Evolutionary conservation across 2,888 invertebrate species (phyloP).

Genomic region (Pterobdella sp.): DNA sequence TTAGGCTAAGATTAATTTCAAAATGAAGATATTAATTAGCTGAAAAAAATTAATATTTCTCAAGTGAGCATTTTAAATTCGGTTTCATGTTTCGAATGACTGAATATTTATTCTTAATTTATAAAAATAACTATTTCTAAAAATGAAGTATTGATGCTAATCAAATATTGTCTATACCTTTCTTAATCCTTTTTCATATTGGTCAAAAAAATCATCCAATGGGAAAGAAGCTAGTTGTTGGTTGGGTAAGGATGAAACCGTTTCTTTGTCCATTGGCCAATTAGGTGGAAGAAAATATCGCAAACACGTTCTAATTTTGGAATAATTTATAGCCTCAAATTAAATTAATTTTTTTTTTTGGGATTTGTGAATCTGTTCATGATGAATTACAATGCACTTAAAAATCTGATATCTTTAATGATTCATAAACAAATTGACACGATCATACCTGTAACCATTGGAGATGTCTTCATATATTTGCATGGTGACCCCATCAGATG

Average conservation of each 20-base stretch:
- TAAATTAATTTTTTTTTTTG: background rate
- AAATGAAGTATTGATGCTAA: too few species aligned
- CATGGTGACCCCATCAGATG: background rate
- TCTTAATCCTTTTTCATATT: slow-evolving; percentile 49
- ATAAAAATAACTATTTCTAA: too few species aligned
- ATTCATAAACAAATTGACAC: background rate
- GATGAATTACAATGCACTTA: background rate
- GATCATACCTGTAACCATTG: slow-evolving; percentile 47
- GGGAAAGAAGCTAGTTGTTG: slow-evolving; percentile 49
- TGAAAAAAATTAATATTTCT: too few species aligned
- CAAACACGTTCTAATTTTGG: slow-evolving; percentile 45
- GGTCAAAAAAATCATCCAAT: slow-evolving; percentile 51
- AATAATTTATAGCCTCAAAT: background rate
- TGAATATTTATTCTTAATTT: too few species aligned
- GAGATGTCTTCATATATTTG: slow-evolving; percentile 45
- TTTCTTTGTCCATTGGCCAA: slow-evolving; percentile 51
- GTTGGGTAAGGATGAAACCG: slow-evolving; percentile 46
- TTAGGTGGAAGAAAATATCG: slow-evolving; percentile 51
- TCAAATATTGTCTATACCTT: slow-evolving; percentile 41
- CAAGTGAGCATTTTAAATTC: too few species aligned
- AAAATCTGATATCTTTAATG: background rate
- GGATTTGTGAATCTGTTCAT: background rate
- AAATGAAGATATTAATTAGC: too few species aligned
- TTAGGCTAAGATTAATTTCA: too few species aligned
- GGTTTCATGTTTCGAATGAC: too few species aligned